Evolutionary conservation across 2,797 vertebrate genomes (phyloP), one percentile per base, ranked within the genome.

Genomic region (Pagetopsis macropterus): DNA sequence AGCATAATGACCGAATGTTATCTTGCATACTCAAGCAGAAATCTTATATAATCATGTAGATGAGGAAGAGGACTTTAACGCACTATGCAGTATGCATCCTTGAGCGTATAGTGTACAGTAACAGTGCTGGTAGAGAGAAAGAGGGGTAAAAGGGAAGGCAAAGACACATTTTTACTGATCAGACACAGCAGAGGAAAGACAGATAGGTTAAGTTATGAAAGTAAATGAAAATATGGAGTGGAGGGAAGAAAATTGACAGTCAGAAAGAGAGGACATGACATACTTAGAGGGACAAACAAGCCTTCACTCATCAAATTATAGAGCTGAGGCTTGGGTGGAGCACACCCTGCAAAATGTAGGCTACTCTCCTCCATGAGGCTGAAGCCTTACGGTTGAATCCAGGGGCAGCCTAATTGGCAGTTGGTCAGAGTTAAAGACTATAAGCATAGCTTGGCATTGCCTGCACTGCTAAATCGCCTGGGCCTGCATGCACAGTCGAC

Each of bases 301-400:
- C 78, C 49, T 86, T 83, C 79, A 85, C 77, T 84, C 88, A 89
- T 90, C 83, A 92, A 93, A 94, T 94, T 90, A 93, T 84, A 93
- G 88, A 92, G 89, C 72, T 81, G 83, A 84, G 85, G 79, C 77
- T 87, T 89, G 93, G 91, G 91, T 93, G 91, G 93, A 92, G 90
- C 83, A 76, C 87, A 56, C 75, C 81, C 87, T 85, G 84, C 84
- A 87, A 86, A 91, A 92, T 90, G 89, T 85, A 86, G 88, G 79
- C 88, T 87, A 64, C 84, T 82, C 65, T 70, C 71, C 72, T 84
- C 57, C 70, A 65, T 72, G 81, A 87, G 85, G 83, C 87, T 82
- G 69, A 86, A 89, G 68, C 88, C 66, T 80, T 87, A 75, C 64
- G 67, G 82, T 78, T 76, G 65, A 81, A 86, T 91, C 89, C 86